A percentile compares a stretch with the other conserved stretches of the same genome.
These are phyloP conservation scores for Mythimna impura DNA, from an alignment of 2,888 invertebrate species.

Conservation along the genomic window DNA sequence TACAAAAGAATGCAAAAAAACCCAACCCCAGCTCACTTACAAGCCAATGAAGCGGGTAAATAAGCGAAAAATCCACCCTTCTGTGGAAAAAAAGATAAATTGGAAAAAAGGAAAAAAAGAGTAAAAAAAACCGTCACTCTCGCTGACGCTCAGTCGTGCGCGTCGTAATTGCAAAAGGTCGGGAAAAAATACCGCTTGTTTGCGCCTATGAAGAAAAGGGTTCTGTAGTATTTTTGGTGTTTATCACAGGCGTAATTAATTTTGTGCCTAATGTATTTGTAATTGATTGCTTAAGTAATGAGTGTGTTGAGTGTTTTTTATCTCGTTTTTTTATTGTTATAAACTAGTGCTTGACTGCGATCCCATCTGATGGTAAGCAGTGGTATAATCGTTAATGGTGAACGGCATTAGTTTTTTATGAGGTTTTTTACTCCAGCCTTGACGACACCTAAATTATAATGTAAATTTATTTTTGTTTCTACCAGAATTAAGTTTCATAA, in stretches of 20 bases:
- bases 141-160: constrained; percentile 83
- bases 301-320: too few relatives aligned
- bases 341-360: too few relatives aligned
- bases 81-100: constrained; percentile 88
- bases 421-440: too few relatives aligned
- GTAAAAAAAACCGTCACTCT: constrained; percentile 83
- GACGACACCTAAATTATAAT: too few relatives aligned
- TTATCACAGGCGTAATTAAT: constrained; percentile 17
- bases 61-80: constrained; percentile 88
- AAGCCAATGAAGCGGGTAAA: constrained; percentile 90
- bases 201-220: constrained; percentile 62
- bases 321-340: too few relatives aligned
- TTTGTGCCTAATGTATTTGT: constrained; percentile 1
- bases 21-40: constrained; percentile 87
- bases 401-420: too few relatives aligned
- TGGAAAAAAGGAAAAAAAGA: constrained; percentile 78
- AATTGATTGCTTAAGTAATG: constrained; percentile 11
- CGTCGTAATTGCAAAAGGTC: constrained; percentile 84
- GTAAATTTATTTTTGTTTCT: too few relatives aligned
- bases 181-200: constrained; percentile 76
- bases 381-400: too few relatives aligned
- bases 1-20: constrained; percentile 75
- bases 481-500: too few relatives aligned
- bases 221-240: constrained; percentile 69
- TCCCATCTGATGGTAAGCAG: too few relatives aligned